Conservation (phyloP, 2,797 vertebrate species). For the Podargus strigoides region DNA sequence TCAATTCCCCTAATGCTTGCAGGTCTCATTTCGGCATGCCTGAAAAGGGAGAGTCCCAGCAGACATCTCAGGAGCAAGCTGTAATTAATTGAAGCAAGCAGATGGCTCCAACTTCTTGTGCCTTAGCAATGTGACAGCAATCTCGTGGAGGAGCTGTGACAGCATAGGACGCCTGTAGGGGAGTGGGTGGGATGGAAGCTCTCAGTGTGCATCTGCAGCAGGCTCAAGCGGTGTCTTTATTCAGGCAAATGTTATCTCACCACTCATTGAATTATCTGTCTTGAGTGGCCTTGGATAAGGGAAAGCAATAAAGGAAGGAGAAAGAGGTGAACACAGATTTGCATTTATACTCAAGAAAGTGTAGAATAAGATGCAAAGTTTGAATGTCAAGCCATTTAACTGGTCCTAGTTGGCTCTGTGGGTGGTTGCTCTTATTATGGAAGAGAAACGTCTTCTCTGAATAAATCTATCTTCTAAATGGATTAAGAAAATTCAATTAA, state of each 20-base stretch:
- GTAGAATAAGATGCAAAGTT: background rate
- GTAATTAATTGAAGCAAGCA: conserved; percentile 50
- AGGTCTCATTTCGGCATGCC: background rate
- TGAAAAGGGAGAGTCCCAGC: background rate
- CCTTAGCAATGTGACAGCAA: background rate
- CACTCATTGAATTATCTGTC: background rate
- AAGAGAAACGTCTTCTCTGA: background rate
- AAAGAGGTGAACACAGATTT: background rate
- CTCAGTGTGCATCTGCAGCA: background rate
- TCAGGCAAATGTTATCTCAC: background rate
- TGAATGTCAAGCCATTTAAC: background rate
- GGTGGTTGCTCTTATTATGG: background rate
- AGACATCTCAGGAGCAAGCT: conserved; percentile 2
- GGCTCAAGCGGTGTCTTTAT: background rate
- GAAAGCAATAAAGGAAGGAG: background rate
- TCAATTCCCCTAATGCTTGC: background rate
- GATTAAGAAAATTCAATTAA: background rate
- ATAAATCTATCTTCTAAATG: background rate
- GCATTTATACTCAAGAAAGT: background rate
- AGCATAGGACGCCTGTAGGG: background rate
- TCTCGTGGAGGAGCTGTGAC: conserved; percentile 17
- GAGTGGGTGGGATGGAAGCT: background rate
- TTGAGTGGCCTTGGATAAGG: background rate
- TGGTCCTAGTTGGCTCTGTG: background rate
- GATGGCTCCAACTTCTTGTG: conserved; percentile 16